Percentiles rank a stretch among this genome's conserved stretches.
phyloP scores from a whole-genome alignment of 2,888 invertebrate species.

The Strigamia crassipes region DNA sequence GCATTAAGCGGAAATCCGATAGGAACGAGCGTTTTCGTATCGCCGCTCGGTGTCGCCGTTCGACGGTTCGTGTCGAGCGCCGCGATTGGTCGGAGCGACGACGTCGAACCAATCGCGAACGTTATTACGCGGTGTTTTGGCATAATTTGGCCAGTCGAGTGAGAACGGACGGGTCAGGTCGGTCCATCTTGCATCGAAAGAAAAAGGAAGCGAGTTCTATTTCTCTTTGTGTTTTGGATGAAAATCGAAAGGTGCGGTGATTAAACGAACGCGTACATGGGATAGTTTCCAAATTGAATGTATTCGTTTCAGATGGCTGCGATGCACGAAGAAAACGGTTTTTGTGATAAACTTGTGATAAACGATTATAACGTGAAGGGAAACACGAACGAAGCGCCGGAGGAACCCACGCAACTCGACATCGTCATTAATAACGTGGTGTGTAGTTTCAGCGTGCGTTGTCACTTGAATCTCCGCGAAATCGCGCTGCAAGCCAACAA shows the following conservation, averaged over 20 bases:
- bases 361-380: background rate
- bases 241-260: background rate
- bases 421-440: conserved; percentile 98
- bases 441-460: conserved; percentile 93
- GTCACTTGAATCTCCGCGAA: conserved; percentile 91
- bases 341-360: background rate
- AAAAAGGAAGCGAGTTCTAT: background rate
- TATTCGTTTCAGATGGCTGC: background rate
- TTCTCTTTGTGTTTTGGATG: background rate
- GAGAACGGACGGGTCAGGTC: conserved; percentile 12
- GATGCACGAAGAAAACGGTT: conserved; percentile 29
- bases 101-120: background rate
- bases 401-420: conserved; percentile 65
- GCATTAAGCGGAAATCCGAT: background rate
- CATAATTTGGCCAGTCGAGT: background rate
- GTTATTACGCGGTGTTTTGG: background rate
- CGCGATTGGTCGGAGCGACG: background rate
- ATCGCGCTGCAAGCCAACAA: conserved; percentile 91
- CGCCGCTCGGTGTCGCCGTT: no score
- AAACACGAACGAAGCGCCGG: background rate
- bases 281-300: background rate
- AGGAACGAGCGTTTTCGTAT: background rate
- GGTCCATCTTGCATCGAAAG: background rate
- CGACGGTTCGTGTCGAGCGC: background rate
- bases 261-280: background rate